These are phyloP conservation scores for Sebastes trivittatus DNA, from an alignment of 2,797 vertebrate species.

Conservation along the genomic window DNA sequence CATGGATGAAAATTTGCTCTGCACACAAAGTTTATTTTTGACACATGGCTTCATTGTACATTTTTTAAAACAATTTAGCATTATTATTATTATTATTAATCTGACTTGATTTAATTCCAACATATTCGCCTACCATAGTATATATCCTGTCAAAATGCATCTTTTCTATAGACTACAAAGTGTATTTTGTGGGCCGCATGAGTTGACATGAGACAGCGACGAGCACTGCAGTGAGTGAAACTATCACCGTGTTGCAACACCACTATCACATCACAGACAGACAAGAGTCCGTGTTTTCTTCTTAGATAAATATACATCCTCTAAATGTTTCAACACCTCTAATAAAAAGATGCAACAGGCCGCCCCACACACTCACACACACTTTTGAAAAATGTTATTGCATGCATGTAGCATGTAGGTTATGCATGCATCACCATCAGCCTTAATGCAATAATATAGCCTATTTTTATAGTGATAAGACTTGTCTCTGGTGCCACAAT, in stretches of 20 bases:
- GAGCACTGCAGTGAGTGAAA: background rate
- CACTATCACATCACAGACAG: background rate
- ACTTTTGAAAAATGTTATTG: background rate
- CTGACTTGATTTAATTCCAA: background rate
- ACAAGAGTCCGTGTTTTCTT: conserved; percentile 27
- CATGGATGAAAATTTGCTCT: too few relatives aligned
- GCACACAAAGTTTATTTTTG: too few relatives aligned
- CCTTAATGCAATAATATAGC: background rate
- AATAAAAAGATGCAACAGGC: background rate
- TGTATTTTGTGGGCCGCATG: background rate
- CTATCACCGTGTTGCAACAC: too few relatives aligned
- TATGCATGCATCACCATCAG: background rate
- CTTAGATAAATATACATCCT: conserved; percentile 43
- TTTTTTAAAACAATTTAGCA: background rate
- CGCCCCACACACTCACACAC: background rate
- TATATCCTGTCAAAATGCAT: background rate
- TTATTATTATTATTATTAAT: background rate
- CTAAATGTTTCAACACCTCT: conserved; percentile 13
- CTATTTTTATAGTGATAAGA: background rate
- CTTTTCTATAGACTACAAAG: background rate
- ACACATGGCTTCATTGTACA: background rate
- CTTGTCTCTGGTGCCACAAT: background rate
- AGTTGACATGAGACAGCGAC: background rate
- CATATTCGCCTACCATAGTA: background rate
- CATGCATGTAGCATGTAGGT: too few relatives aligned